Evolutionary conservation across 2,113 vertebrate genomes (phyloP), one percentile per base, ranked within the genome.

Genomic region (Hippocampus comes): DNA sequence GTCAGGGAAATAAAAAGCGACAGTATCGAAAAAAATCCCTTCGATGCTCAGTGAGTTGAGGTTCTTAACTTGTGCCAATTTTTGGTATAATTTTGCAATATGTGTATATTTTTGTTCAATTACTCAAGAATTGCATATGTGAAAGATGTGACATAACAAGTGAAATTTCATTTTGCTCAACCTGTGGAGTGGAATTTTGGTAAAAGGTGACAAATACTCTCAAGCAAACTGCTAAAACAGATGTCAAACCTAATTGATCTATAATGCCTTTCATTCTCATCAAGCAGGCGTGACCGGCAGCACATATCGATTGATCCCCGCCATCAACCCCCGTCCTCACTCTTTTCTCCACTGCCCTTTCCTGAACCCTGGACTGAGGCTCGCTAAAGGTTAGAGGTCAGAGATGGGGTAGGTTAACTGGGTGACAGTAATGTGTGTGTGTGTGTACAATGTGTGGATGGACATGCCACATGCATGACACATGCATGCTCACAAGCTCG

Each of bases 331-430:
- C 43, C 43, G 43, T 17, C 53, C 55, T 63, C 56, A 9, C 60
- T 65, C 23, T 18, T 60, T 10, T 34, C 25, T 25, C 71, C 72
- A 59, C 91, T 93, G 90, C 90, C 89, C 84, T 87, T 51, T 83
- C 85, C 27, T 84, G 72, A 88, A 86, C 92, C 91, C 89, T 93
- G 91, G 89, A 90, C 92, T 92, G 41, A 87, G 91, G 89, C 94
- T 93, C 92, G 83, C 82, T 78, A 67, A 55, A 93, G 75, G 93
- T 93, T 91, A 89, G 82, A 93, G 95, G 94, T 95, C 94, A 94
- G 83, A 84, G 84, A 64, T 63, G 15, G 60, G 64, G n/a, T 66
- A 93, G 96, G 94, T 89, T 87, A 73, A 77, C 78, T 71, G 66
- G 72, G 84, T 82, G 85, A 88, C 89, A 85, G 73, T 61, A 61